These are phyloP conservation scores for Anas platyrhynchos DNA, from an alignment of 2,113 vertebrate genomes.

Conservation along the genomic window DNA sequence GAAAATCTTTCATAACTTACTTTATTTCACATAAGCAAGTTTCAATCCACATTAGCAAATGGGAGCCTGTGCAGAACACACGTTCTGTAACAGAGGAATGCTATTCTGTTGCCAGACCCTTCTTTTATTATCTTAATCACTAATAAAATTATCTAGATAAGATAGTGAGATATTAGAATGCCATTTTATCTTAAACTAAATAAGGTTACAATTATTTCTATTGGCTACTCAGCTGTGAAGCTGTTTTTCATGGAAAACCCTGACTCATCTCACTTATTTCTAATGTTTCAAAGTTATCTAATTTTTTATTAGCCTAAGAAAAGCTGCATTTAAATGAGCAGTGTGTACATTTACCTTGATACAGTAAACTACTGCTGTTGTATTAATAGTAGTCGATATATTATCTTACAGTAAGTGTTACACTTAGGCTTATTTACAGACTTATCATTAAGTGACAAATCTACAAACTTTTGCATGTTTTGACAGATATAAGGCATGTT, in stretches of 20 bases:
- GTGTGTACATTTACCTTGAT: not conserved
- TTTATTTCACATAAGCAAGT: not conserved
- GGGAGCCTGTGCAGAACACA: not conserved
- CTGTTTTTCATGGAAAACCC: conserved; percentile 14
- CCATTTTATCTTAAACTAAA: conserved; percentile 51
- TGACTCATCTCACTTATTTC: conserved; percentile 10
- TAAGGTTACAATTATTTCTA: conserved; percentile 52
- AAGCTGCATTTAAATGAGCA: not conserved
- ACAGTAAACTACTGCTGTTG: not conserved
- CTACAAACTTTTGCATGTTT: not conserved
- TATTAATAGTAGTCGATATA: not conserved
- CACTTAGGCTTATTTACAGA: not conserved
- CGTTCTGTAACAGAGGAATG: not conserved
- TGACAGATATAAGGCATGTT: not conserved
- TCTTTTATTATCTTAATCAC: conserved; percentile 12
- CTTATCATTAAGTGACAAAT: not conserved
- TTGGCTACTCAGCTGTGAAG: conserved; percentile 12
- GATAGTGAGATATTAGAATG: not conserved
- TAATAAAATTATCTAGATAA: conserved; percentile 52
- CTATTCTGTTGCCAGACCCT: not conserved
- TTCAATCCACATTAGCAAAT: not conserved
- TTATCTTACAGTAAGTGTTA: not conserved
- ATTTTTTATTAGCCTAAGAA: not conserved
- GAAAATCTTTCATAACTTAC: not conserved
- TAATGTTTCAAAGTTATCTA: not conserved